Evolutionary conservation across 2,113 vertebrate genomes (phyloP).

Genomic region (Opisthocomus hoazin): DNA sequence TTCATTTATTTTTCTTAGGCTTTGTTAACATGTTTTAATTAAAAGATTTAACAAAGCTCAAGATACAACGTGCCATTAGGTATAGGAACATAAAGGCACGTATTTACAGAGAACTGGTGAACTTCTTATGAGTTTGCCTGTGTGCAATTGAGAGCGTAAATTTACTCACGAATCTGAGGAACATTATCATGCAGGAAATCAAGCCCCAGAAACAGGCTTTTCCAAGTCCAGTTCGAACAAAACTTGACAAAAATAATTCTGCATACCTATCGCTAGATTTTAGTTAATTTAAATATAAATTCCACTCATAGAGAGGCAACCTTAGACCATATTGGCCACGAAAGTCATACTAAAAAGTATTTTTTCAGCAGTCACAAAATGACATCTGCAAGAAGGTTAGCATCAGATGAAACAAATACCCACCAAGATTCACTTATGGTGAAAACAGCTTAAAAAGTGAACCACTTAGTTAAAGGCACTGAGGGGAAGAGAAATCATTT

Average conservation of each 20-base stretch:
- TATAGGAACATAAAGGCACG: neutral
- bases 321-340: neutral
- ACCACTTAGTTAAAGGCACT: neutral
- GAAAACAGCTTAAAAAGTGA: neutral
- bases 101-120: neutral
- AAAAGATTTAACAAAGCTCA: constrained; percentile 74
- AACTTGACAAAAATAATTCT: neutral
- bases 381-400: neutral
- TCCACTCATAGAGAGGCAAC: neutral
- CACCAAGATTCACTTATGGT: neutral
- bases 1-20: constrained; percentile 74
- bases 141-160: neutral
- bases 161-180: neutral
- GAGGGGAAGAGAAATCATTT: neutral
- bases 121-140: neutral
- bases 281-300: neutral
- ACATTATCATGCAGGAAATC: neutral
- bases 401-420: neutral
- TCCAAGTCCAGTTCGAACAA: neutral
- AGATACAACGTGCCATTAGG: constrained; percentile 49
- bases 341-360: neutral
- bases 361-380: neutral
- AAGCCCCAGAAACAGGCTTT: neutral
- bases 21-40: constrained; percentile 80
- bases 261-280: neutral